phyloP scores from a whole-genome alignment of 2,113 vertebrate species.

The Ophthalmolycus amberensis region DNA sequence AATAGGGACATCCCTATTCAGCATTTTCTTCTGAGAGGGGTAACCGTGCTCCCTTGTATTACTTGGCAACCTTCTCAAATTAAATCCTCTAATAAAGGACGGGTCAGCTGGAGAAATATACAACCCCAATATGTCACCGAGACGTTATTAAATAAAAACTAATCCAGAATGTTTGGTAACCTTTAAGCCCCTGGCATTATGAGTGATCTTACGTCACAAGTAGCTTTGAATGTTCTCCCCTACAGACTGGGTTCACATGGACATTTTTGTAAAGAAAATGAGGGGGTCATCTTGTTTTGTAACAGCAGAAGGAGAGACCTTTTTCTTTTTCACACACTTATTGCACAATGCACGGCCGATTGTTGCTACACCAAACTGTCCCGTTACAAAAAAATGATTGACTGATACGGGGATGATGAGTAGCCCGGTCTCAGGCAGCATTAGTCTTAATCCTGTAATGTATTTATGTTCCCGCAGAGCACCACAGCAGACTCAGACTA shows the following conservation, averaged over 20 bases:
- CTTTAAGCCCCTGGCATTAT: slow-evolving; percentile 10
- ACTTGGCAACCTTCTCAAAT: slow-evolving; percentile 3
- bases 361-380: slow-evolving; percentile 21
- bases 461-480: slow-evolving; percentile 50
- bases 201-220: slow-evolving; percentile 6
- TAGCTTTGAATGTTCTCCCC: not conserved
- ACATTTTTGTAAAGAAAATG: not conserved
- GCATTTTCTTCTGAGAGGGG: not conserved
- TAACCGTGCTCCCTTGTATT: not conserved
- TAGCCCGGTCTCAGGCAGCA: slow-evolving; percentile 5
- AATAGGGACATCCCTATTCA: not conserved
- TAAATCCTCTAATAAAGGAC: slow-evolving; percentile 12
- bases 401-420: slow-evolving; percentile 28
- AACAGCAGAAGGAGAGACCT: not conserved
- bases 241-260: not conserved
- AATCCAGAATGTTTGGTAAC: not conserved
- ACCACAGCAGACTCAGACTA: not conserved
- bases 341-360: slow-evolving; percentile 12
- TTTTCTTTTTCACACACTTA: not conserved
- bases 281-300: not conserved
- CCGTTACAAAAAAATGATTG: slow-evolving; percentile 12
- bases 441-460: slow-evolving; percentile 50
- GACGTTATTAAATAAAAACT: slow-evolving; percentile 21
- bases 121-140: slow-evolving; percentile 1
- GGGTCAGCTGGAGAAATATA: slow-evolving; percentile 14